Percentiles rank a stretch among this genome's conserved stretches.
These are phyloP conservation scores for Prinia subflava DNA, from an alignment of 2,113 vertebrate genomes.

Conservation along the genomic window DNA sequence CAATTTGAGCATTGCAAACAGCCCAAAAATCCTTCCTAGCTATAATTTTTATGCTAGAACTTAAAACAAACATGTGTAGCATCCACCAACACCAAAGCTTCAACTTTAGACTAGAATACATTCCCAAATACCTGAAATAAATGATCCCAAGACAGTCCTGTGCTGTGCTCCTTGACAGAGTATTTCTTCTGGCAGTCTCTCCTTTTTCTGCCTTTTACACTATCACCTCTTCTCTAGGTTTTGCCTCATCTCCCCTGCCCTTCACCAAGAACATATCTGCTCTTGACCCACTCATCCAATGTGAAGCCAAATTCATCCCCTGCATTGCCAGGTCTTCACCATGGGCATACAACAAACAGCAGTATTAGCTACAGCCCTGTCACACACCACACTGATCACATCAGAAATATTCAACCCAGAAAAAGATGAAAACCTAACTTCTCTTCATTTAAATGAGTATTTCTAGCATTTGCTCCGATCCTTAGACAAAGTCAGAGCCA, in stretches of 20 bases:
- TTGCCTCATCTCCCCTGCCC: neutral
- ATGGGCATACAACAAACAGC: rapidly evolving
- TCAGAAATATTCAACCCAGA: neutral
- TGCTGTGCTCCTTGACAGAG: neutral
- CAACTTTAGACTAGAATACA: neutral
- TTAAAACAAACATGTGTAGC: neutral
- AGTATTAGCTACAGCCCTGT: neutral
- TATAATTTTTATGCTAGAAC: neutral
- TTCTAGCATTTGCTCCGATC: neutral
- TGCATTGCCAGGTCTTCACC: neutral
- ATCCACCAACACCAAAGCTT: neutral
- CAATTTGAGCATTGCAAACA: slow-evolving; percentile 15
- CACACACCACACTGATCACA: neutral
- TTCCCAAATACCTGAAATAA: neutral
- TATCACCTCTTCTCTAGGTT: neutral
- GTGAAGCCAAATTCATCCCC: neutral
- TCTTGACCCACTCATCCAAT: neutral
- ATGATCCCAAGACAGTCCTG: neutral
- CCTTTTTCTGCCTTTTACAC: neutral
- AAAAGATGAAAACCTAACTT: neutral
- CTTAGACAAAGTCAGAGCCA: neutral
- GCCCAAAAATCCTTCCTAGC: neutral
- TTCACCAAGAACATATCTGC: neutral
- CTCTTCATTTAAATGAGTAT: neutral
- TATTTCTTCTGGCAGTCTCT: neutral